Evolutionary conservation across 2,113 vertebrate species (phyloP).

Genomic region (Atlantisia rogersi): DNA sequence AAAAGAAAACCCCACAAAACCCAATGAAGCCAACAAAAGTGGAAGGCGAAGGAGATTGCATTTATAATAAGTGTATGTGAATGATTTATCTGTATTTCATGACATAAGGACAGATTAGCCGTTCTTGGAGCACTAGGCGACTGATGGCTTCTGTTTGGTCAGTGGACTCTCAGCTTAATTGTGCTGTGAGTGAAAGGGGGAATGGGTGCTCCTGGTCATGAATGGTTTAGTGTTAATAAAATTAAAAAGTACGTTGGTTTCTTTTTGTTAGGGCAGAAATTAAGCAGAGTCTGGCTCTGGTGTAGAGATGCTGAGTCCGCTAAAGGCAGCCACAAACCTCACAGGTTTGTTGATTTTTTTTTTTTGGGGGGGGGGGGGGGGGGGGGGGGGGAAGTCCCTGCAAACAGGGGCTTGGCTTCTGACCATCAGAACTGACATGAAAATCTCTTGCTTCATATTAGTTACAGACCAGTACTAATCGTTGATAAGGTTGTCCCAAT

Average conservation of each 20-base stretch:
- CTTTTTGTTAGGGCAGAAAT: not conserved
- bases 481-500: fast-evolving
- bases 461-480: not conserved
- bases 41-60: not conserved
- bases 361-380: too few relatives aligned
- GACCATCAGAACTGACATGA: not conserved
- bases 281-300: not conserved
- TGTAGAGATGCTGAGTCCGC: not conserved
- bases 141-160: not conserved
- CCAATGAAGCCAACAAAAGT: too few relatives aligned
- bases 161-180: not conserved
- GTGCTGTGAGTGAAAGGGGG: not conserved
- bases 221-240: not conserved
- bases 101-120: not conserved
- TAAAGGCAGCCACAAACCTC: not conserved
- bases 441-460: not conserved
- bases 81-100: not conserved
- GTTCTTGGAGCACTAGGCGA: not conserved
- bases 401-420: not conserved
- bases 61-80: not conserved
- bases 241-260: not conserved
- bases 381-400: not conserved
- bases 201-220: fast-evolving
- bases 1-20: too few relatives aligned
- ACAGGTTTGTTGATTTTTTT: not conserved